phyloP scores from a whole-genome alignment of 2,113 vertebrate genomes.

The Leptosomus discolor region DNA sequence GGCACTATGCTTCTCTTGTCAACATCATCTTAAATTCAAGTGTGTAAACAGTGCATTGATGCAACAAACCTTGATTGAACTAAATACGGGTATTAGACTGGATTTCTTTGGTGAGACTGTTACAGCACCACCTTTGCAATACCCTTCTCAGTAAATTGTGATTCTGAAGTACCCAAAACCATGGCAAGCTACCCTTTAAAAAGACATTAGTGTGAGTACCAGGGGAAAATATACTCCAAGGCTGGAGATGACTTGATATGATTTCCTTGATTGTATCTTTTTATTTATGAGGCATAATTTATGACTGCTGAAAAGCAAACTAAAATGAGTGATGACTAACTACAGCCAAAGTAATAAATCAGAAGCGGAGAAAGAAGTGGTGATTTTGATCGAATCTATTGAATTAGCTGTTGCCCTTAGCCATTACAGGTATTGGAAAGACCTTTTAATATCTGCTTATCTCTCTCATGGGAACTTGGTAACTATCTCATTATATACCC shows the following conservation, averaged over 20 bases:
- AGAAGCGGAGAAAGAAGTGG: conserved; percentile 82
- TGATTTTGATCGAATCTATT: conserved; percentile 96
- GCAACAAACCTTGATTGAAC: background rate
- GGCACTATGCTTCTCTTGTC: background rate
- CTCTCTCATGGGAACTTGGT: conserved; percentile 82
- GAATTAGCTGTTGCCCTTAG: conserved; percentile 94
- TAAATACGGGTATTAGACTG: background rate
- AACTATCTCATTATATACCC: conserved; percentile 80
- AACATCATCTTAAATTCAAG: background rate
- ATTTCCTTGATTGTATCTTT: conserved; percentile 96
- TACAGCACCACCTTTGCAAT: background rate
- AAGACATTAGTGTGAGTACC: conserved; percentile 80
- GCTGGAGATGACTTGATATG: conserved; percentile 89
- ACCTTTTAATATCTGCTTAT: conserved; percentile 96
- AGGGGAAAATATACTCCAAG: conserved; percentile 79
- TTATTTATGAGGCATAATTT: conserved; percentile 99
- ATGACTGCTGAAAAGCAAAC: conserved; percentile 90
- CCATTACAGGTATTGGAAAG: conserved; percentile 93
- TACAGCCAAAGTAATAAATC: conserved; percentile 91
- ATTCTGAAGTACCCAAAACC: conserved; percentile 42
- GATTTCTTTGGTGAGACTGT: background rate
- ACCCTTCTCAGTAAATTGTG: background rate
- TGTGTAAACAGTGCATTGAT: background rate
- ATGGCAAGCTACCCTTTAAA: conserved; percentile 83
- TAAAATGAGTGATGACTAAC: conserved; percentile 83